Base-by-base conservation (phyloP, 2,113 vertebrate genomes). In the Bubo blakistoni region DNA sequence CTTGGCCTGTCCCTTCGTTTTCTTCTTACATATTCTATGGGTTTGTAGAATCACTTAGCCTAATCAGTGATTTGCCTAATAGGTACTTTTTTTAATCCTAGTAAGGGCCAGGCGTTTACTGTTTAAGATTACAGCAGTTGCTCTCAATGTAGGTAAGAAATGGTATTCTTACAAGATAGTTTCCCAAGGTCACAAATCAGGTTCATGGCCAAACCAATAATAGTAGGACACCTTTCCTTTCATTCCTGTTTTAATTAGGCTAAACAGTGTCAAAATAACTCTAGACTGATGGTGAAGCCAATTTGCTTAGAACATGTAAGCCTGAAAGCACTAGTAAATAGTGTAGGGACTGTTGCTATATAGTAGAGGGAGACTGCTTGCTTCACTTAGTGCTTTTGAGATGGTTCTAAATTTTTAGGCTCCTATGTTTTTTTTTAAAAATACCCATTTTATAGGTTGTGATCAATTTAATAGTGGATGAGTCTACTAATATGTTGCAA, bases 171-270 rank as follows among this genome's bases (percentile, higher is more conserved):
- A 3, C 16, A 38, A 67, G 80, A 67, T 54, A 66, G 36, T 66
- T 96, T 96, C 58, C 51, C 96, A 96, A 97, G 96, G 95, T 96
- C 92, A 92, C 72, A 78, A 96, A 96, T 96, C 57, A 51, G 80
- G 94, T 94, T 96, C 80, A 61, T 86, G 86, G 96, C 90, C 55
- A 90, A 90, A 73, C 65, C 82, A 93, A 4, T 83, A 86, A 96
- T 94, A 97, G 72, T 84, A 95, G 86, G 88, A 62, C 91, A 84
- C 72, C 69, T 86, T 91, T 62, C 58, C 36, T 77, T 81, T 71
- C 76, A 57, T 47, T 55, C 14, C 19, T 93, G 16, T 26, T 86
- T 71, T 96, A 97, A 96, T 92, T 95, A 96, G 86, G 80, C 95
- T 95, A 51, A 81, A 7, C 12, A 15, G 76, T 27, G 82, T 88